A percentile compares a stretch with the other conserved stretches of the same genome.
phyloP scores from a whole-genome alignment of 1,140 invertebrate species.

The Pissodes strobi region DNA sequence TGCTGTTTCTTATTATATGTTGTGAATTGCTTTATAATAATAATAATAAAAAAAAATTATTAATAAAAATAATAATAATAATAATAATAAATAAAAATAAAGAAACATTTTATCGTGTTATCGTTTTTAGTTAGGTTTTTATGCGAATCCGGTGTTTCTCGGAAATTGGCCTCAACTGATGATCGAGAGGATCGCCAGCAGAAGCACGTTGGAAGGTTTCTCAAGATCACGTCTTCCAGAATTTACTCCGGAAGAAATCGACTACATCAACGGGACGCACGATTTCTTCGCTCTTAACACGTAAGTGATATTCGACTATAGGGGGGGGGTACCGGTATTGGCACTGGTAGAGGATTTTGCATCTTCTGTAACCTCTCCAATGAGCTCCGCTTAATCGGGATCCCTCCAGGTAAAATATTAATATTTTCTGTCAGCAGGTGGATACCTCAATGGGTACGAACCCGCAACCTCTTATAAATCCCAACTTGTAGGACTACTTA shows the following conservation, averaged over 20 bases:
- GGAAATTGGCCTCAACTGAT: slow-evolving; percentile 69
- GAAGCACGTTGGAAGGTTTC: slow-evolving; percentile 64
- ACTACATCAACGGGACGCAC: slow-evolving; percentile 57
- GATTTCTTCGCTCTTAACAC: slow-evolving; percentile 44
- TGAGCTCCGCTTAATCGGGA: no score
- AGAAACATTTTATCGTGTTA: neutral
- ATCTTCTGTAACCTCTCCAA: neutral
- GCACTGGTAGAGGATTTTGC: no score
- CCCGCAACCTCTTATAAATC: no score
- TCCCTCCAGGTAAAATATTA: no score
- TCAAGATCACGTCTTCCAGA: slow-evolving; percentile 62
- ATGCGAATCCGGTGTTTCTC: slow-evolving; percentile 64
- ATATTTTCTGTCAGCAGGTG: no score
- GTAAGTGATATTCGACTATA: neutral
- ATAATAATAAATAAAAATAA: slow-evolving; percentile 35
- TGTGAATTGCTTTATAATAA: no score
- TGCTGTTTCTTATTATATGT: no score
- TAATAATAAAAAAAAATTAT: no score
- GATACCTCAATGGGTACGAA: no score
- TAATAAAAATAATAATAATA: slow-evolving; percentile 35
- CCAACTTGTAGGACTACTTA: no score
- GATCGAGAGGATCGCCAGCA: slow-evolving; percentile 60
- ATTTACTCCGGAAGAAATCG: slow-evolving; percentile 66
- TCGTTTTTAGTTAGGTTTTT: slow-evolving; percentile 20
- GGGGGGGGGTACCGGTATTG: no score